A percentile compares a stretch with the other conserved stretches of the same genome.
These are phyloP conservation scores for Lamellibrachia columna DNA, from an alignment of 2,888 invertebrate species.

Conservation along the genomic window DNA sequence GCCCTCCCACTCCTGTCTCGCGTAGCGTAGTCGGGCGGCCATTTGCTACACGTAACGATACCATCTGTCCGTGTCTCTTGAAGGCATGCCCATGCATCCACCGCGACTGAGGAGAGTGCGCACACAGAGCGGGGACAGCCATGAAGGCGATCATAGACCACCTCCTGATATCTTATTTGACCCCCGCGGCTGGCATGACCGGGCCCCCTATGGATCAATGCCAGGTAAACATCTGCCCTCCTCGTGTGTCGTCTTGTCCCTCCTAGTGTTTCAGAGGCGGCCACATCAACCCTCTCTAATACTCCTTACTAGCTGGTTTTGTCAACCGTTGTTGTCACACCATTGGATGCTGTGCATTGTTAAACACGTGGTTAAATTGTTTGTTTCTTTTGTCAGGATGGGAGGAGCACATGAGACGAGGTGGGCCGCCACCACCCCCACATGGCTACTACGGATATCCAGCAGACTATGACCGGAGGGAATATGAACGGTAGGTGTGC, in stretches of 20 bases:
- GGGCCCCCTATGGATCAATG: slow-evolving; percentile 6
- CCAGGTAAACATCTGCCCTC: slow-evolving; percentile 35
- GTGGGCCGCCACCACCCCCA: slow-evolving; percentile 27
- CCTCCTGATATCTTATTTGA: slow-evolving; percentile 50
- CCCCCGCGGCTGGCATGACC: slow-evolving; percentile 32
- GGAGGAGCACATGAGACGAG: slow-evolving; percentile 35
- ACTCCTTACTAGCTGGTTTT: not conserved
- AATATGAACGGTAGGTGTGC: not conserved
- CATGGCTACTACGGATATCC: slow-evolving; percentile 31
- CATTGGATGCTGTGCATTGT: not conserved
- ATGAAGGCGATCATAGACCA: slow-evolving; percentile 51
- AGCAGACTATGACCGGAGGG: slow-evolving; percentile 27
- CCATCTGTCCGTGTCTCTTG: slow-evolving; percentile 13
- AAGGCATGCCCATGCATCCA: slow-evolving; percentile 61
- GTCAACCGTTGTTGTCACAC: not conserved
- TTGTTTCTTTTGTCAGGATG: slow-evolving; percentile 27
- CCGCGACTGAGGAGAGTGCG: slow-evolving; percentile 41
- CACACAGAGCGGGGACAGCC: slow-evolving; percentile 51
- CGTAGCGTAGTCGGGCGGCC: not conserved
- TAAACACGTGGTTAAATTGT: not conserved
- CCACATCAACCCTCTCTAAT: not conserved
- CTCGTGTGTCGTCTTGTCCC: slow-evolving; percentile 3
- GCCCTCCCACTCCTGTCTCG: not conserved
- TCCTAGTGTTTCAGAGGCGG: not conserved
- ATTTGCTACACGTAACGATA: not conserved